phyloP scores from a whole-genome alignment of 2,888 invertebrate genomes.

The Cephus spinipes region DNA sequence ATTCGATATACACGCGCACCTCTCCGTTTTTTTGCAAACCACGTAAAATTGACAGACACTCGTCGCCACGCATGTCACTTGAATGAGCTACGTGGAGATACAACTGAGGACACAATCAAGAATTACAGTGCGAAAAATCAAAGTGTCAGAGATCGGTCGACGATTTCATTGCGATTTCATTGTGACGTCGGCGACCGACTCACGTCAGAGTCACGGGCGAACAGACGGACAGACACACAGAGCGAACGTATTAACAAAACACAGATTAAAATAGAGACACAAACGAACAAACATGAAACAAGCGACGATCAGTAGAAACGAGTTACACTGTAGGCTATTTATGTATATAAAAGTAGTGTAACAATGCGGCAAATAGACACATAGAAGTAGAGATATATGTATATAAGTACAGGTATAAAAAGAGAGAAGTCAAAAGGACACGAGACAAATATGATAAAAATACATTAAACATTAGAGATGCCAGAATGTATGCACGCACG shows the following conservation, averaged over 20 bases:
- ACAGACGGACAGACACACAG: constrained; percentile 49
- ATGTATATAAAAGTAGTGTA: constrained; percentile 40
- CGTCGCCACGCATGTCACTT: not conserved
- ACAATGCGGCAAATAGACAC: constrained; percentile 37
- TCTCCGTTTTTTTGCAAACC: no score
- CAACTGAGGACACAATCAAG: not conserved
- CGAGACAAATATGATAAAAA: constrained; percentile 10
- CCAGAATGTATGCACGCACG: constrained; percentile 4
- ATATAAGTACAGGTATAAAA: constrained; percentile 15
- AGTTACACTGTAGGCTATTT: constrained; percentile 23
- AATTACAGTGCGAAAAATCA: not conserved
- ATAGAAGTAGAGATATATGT: constrained; percentile 13
- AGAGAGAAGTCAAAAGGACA: constrained; percentile 8
- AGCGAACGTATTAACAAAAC: constrained; percentile 50
- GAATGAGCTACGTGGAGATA: not conserved
- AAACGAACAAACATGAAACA: constrained; percentile 49
- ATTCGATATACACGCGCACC: constrained; percentile 26
- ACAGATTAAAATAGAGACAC: constrained; percentile 30
- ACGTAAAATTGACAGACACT: no score
- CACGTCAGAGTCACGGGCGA: constrained; percentile 16
- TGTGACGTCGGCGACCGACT: constrained; percentile 20
- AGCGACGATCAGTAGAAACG: constrained; percentile 35
- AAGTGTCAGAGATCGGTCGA: not conserved
- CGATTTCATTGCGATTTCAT: not conserved
- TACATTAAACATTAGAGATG: constrained; percentile 7